A percentile compares a stretch with the other conserved stretches of the same genome.
Conservation (phyloP, 1,140 invertebrate species). For the Rhagoletis zephyria region DNA sequence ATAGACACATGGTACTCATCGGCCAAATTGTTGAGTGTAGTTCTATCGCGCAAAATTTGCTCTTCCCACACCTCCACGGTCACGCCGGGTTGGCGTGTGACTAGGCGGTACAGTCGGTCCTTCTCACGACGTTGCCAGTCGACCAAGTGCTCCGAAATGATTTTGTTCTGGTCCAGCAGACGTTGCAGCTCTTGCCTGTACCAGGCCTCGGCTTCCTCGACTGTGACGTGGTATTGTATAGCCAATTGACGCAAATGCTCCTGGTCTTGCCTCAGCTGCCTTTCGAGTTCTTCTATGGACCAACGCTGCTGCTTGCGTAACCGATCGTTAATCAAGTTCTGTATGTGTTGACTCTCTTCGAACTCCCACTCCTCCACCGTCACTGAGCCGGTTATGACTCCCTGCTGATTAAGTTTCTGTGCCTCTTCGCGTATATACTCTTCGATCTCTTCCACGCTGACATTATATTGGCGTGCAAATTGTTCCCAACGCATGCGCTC, state of each 20-base stretch:
- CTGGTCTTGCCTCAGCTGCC: slow-evolving; percentile 62
- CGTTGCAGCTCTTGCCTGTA: slow-evolving; percentile 65
- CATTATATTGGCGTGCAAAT: slow-evolving; percentile 64
- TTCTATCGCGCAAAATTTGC: slow-evolving; percentile 59
- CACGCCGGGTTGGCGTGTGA: slow-evolving; percentile 58
- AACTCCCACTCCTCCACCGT: slow-evolving; percentile 63
- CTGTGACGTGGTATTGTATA: slow-evolving; percentile 65
- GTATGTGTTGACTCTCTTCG: slow-evolving; percentile 62
- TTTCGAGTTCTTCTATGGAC: slow-evolving; percentile 66
- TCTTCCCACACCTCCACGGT: slow-evolving; percentile 58
- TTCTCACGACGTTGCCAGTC: slow-evolving; percentile 65
- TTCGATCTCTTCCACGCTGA: slow-evolving; percentile 67
- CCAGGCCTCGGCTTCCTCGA: slow-evolving; percentile 66
- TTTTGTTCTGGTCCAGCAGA: slow-evolving; percentile 61
- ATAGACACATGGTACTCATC: slow-evolving; percentile 61
- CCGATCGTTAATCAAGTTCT: slow-evolving; percentile 65
- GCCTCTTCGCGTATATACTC: slow-evolving; percentile 62
- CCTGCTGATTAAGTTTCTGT: slow-evolving; percentile 59
- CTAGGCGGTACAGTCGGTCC: slow-evolving; percentile 62
- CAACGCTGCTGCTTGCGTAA: slow-evolving; percentile 64
- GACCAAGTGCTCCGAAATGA: slow-evolving; percentile 57
- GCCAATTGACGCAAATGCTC: slow-evolving; percentile 61
- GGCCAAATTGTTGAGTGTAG: slow-evolving; percentile 56
- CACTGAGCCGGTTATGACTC: slow-evolving; percentile 59
- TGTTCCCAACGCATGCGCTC: slow-evolving; percentile 63